A percentile compares a stretch with the other conserved stretches of the same genome.
phyloP scores from a whole-genome alignment of 92 coral and sea anemone genomes.

The Palythoa caribaeorum region DNA sequence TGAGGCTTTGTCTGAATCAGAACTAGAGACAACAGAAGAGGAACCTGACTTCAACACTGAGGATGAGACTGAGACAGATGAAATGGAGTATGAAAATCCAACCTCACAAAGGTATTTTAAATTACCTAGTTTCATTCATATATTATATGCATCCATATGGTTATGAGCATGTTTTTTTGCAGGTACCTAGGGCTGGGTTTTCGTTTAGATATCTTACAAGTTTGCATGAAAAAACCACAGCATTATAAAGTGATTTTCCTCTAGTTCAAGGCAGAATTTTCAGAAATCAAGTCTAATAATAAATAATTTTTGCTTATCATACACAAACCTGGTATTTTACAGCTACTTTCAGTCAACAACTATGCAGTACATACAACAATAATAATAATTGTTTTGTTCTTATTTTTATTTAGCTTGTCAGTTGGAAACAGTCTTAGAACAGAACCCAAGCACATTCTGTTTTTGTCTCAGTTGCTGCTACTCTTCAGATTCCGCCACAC shows the following conservation, averaged over 20 bases:
- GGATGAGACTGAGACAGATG: constrained; percentile 8
- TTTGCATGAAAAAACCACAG: background rate
- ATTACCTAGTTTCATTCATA: background rate
- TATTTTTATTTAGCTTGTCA: constrained; percentile 30
- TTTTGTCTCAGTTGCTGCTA: constrained; percentile 42
- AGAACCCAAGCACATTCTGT: constrained; percentile 49
- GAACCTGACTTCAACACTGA: background rate
- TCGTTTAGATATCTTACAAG: background rate
- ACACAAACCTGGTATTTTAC: background rate
- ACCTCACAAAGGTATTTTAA: background rate
- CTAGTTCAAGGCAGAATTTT: background rate
- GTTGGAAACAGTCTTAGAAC: constrained; percentile 45
- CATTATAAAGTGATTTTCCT: background rate
- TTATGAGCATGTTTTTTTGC: background rate
- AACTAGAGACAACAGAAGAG: background rate
- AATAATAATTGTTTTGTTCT: background rate
- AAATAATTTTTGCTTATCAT: background rate
- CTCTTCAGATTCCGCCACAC: constrained; percentile 46
- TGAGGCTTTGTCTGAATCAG: background rate
- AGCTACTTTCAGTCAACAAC: background rate
- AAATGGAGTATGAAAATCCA: background rate
- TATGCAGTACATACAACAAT: background rate
- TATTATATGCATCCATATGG: background rate
- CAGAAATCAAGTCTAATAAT: background rate
- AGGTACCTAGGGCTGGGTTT: too few species aligned